Evolutionary conservation across 2,113 vertebrate species (phyloP), one percentile per base, ranked within the genome.

Genomic region (Strigops habroptila): DNA sequence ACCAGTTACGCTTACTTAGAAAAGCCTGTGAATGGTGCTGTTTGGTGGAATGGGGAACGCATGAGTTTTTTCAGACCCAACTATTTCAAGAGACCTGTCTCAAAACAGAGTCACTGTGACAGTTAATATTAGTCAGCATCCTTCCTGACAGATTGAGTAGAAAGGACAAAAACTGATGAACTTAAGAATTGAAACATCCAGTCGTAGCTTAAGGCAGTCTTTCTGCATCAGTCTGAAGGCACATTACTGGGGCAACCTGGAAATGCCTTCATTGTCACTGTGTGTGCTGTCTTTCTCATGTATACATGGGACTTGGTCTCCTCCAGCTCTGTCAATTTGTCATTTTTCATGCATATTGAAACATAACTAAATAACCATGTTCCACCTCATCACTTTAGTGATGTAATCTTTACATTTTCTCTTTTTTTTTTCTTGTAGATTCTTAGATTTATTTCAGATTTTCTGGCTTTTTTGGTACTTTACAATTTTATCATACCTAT

Each of bases 401-500:
- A 59, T 35, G 35, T 96, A 92, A 80, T 52, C 13, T 67, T 65
- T 25, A 39, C 0, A 0, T 81, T 85, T 86, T 92, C 8, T 62
- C 65, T 95, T 78, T 18, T 73, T 87, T 90, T 83, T 94, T 48
- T 91, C 24, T 78, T 86, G 21, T 78, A 99, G 99, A 99, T 99
- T 91, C 97, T 99, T 96, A 99, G 98, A 94, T 99, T 99, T 96
- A 99, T 99, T 98, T 99, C 99, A 13, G 99, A 99, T 97, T 99
- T 99, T 96, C 97, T 99, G 97, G 99, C 99, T 53, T 99, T 99
- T 97, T 97, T 99, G 97, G 99, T 99, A 75, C 98, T 99, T 68
- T 99, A 99, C 97, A 99, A 99, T 97, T 99, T 99, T 95, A 99
- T 99, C 97, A 99, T 99, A 96, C 99, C 99, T 64, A 99, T 99